Percentiles rank a stretch among this genome's conserved stretches.
Conservation (phyloP, 2,888 invertebrate species). For the Phaonia tiefii region DNA sequence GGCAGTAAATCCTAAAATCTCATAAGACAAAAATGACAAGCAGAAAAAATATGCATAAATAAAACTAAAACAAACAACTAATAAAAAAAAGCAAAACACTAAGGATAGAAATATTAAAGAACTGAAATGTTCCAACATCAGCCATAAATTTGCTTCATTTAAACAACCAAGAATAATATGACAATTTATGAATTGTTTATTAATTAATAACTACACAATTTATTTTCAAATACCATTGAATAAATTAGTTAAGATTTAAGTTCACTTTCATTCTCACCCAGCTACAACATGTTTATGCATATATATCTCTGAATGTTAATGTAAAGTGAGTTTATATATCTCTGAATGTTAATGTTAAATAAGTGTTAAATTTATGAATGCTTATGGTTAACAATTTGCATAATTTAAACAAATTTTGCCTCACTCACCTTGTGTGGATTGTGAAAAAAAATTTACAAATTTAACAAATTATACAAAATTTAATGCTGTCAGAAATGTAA, state of each 20-base stretch:
- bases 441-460: conserved; percentile 27
- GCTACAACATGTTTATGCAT: no score
- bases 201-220: conserved; percentile 43
- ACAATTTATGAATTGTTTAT: conserved; percentile 51
- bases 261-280: no score
- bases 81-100: no score
- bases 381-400: conserved; percentile 44
- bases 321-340: no score
- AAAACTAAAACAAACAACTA: conserved; percentile 11
- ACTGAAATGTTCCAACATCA: no score
- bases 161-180: conserved; percentile 26
- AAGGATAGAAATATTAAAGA: no score
- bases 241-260: conserved; percentile 7
- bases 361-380: conserved; percentile 62
- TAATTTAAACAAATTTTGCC: conserved; percentile 48
- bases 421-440: neutral
- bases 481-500: neutral
- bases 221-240: conserved; percentile 32
- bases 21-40: conserved; percentile 37
- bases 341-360: no score
- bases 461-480: conserved; percentile 40
- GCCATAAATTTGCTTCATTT: conserved; percentile 40
- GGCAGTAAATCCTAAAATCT: conserved; percentile 52
- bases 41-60: conserved; percentile 14
- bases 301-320: no score